phyloP scores from a whole-genome alignment of 1,140 invertebrate species.

The Drosophila aff. region DNA sequence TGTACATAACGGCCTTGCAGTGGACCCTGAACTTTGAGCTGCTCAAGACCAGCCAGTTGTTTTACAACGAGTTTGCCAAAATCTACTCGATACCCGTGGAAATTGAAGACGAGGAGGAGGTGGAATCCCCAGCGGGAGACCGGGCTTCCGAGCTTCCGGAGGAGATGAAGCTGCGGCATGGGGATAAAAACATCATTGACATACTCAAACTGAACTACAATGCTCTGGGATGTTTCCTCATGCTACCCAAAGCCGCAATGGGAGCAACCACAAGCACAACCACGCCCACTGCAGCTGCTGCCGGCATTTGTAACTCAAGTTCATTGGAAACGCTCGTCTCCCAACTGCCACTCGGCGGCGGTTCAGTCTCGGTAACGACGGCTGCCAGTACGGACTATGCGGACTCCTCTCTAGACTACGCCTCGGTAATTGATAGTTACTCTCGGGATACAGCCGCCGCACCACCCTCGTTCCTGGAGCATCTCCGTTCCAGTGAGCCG shows the following conservation, averaged over 20 bases:
- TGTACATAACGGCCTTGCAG: conserved; percentile 74
- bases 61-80: conserved; percentile 81
- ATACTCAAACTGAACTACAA: conserved; percentile 80
- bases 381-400: conserved; percentile 60
- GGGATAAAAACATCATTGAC: conserved; percentile 78
- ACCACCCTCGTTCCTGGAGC: conserved; percentile 59
- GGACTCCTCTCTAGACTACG: conserved; percentile 64
- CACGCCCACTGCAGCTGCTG: conserved; percentile 40
- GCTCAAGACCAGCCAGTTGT: conserved; percentile 75
- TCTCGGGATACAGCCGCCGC: conserved; percentile 10
- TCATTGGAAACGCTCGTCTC: conserved; percentile 72
- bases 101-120: conserved; percentile 52
- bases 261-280: conserved; percentile 28
- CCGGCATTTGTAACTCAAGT: conserved; percentile 64
- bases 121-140: conserved; percentile 16
- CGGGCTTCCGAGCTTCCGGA: background rate
- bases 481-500: conserved; percentile 47
- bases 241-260: conserved; percentile 71
- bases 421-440: conserved; percentile 57
- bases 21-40: conserved; percentile 81
- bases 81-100: conserved; percentile 80
- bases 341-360: conserved; percentile 37
- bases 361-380: conserved; percentile 57
- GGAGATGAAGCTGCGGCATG: conserved; percentile 62
- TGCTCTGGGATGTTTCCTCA: conserved; percentile 75